Conservation (phyloP, 2,797 vertebrate genomes). For the Apodemus agrarius region DNA sequence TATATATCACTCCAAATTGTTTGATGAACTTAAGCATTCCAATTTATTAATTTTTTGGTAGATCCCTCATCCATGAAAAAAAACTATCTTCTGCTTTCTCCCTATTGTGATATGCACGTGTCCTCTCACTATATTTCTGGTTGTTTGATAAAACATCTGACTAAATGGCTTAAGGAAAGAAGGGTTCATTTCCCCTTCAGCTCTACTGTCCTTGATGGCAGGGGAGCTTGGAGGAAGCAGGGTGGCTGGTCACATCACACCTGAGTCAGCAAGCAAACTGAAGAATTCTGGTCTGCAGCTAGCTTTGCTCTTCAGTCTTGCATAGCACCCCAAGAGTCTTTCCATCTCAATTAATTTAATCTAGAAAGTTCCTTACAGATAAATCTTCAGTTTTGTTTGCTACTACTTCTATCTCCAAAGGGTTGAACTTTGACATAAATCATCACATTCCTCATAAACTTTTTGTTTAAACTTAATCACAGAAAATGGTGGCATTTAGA, state of each 20-base stretch:
- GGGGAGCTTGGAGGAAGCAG: neutral
- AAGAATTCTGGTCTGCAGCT: neutral
- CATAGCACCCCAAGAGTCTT: neutral
- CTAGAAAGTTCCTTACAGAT: neutral
- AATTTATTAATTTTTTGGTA: neutral
- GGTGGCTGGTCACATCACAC: neutral
- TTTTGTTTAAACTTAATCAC: neutral
- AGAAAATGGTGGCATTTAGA: neutral
- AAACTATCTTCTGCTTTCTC: neutral
- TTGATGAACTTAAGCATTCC: neutral
- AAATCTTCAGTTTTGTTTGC: neutral
- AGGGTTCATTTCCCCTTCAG: neutral
- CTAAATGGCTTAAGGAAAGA: neutral
- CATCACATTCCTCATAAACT: neutral
- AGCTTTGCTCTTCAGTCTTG: neutral
- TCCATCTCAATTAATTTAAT: neutral
- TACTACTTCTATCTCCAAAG: neutral
- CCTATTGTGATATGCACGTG: neutral
- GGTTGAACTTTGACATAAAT: neutral
- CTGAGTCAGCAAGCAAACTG: neutral
- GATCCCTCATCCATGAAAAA: neutral
- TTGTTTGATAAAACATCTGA: neutral
- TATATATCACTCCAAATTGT: neutral
- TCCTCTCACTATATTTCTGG: neutral
- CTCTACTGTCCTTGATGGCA: neutral